Conservation (phyloP, 1,140 invertebrate species). For the Sycophila sp. region DNA sequence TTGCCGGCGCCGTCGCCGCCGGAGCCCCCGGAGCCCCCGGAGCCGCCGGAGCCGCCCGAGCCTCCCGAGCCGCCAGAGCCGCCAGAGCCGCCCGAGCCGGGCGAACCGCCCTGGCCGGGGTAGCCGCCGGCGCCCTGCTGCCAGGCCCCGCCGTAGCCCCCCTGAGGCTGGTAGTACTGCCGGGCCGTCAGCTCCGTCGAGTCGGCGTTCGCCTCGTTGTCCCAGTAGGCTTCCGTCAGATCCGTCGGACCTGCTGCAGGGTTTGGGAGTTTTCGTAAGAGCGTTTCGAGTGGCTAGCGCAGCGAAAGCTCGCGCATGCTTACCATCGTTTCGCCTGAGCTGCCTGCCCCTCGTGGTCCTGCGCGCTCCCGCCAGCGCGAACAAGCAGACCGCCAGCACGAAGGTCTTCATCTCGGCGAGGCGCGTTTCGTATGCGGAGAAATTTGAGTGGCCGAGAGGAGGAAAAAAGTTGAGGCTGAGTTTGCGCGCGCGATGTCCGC, state of each 20-base stretch:
- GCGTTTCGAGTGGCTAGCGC: too few relatives aligned
- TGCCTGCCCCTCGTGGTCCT: conserved; percentile 16
- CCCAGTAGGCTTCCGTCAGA: neutral
- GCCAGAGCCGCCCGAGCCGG: neutral
- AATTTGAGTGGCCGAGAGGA: too few relatives aligned
- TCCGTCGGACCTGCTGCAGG: too few relatives aligned
- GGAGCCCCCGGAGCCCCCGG: neutral
- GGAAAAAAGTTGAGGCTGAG: too few relatives aligned
- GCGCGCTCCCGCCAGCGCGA: conserved; percentile 7
- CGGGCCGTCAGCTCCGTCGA: neutral
- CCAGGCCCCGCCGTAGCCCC: neutral
- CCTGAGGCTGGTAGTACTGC: conserved; percentile 21
- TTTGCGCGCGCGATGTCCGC: conserved; percentile 35
- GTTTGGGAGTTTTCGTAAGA: neutral
- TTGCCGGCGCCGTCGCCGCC: neutral
- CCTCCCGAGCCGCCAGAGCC: conserved; percentile 1
- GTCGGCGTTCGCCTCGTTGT: neutral
- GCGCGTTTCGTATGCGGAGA: too few relatives aligned
- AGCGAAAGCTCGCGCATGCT: too few relatives aligned
- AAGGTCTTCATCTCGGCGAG: conserved; percentile 13
- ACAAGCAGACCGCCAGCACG: conserved; percentile 33
- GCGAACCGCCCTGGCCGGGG: neutral
- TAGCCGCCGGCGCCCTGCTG: conserved; percentile 5
- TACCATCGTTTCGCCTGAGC: conserved; percentile 17
- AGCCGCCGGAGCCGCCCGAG: neutral